Percentiles rank a stretch among this genome's conserved stretches.
These are phyloP conservation scores for Alligator sinensis DNA, from an alignment of 2,113 vertebrate genomes.

Conservation along the genomic window DNA sequence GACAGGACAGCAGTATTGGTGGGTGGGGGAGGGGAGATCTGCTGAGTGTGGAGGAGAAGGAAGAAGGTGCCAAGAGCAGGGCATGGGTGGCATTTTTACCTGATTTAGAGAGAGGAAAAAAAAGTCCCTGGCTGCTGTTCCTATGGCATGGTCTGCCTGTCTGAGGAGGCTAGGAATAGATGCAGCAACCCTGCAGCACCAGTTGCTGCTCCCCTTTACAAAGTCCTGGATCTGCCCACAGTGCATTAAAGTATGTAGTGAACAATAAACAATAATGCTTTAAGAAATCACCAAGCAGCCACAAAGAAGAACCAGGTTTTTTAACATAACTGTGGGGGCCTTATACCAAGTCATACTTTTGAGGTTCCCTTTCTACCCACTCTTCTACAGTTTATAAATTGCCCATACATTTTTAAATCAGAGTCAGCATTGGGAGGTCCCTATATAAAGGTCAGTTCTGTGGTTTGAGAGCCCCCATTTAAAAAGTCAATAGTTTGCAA, in stretches of 20 bases:
- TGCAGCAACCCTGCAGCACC: no score
- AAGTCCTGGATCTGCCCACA: not conserved
- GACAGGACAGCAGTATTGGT: no score
- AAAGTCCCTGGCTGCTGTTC: no score
- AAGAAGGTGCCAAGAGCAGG: no score
- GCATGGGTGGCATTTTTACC: no score
- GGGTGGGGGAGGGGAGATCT: no score
- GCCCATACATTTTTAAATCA: not conserved
- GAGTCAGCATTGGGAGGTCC: not conserved
- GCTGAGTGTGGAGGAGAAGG: no score
- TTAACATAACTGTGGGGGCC: not conserved
- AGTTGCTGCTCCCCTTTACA: no score
- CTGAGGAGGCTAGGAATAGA: no score
- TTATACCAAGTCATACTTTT: not conserved
- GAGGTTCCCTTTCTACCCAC: not conserved
- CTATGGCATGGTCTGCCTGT: no score
- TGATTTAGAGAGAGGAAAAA: no score
- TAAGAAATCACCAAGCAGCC: not conserved
- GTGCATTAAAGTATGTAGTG: not conserved
- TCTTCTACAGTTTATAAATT: not conserved
- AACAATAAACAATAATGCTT: not conserved
- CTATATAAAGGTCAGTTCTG: not conserved
- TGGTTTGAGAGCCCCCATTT: not conserved
- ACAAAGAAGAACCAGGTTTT: not conserved
- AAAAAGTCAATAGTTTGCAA: not conserved